phyloP scores from a whole-genome alignment of 2,113 vertebrate genomes.

The Athene cunicularia region DNA sequence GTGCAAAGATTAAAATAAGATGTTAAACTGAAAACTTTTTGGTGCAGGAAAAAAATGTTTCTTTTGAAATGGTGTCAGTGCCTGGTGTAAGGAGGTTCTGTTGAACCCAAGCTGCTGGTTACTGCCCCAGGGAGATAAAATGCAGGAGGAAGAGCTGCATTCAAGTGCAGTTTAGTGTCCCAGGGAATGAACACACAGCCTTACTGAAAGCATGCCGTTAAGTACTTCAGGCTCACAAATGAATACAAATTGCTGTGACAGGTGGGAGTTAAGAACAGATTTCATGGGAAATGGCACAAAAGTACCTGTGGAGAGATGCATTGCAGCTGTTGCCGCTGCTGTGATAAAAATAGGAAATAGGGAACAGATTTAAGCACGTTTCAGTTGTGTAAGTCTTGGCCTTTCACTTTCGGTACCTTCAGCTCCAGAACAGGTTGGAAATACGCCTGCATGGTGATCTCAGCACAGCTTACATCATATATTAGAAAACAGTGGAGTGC shows the following conservation, averaged over 20 bases:
- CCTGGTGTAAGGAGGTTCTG: background rate
- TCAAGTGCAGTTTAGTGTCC: background rate
- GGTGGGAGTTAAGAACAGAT: background rate
- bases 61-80: background rate
- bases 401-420: background rate
- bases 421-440: background rate
- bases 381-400: background rate
- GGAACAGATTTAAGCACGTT: background rate
- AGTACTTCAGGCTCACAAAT: background rate
- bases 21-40: background rate
- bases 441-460: background rate
- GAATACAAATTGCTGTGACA: background rate
- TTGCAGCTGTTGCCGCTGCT: background rate
- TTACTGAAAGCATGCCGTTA: background rate
- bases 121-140: background rate
- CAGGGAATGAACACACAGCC: background rate
- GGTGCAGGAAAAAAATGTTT: background rate
- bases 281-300: background rate
- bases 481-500: background rate
- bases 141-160: background rate
- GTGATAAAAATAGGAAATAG: background rate
- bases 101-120: background rate
- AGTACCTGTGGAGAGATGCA: background rate
- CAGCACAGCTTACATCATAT: background rate
- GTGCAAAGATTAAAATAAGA: background rate